phyloP scores from a whole-genome alignment of 2,797 vertebrate genomes.

The Taenioides sp. region DNA sequence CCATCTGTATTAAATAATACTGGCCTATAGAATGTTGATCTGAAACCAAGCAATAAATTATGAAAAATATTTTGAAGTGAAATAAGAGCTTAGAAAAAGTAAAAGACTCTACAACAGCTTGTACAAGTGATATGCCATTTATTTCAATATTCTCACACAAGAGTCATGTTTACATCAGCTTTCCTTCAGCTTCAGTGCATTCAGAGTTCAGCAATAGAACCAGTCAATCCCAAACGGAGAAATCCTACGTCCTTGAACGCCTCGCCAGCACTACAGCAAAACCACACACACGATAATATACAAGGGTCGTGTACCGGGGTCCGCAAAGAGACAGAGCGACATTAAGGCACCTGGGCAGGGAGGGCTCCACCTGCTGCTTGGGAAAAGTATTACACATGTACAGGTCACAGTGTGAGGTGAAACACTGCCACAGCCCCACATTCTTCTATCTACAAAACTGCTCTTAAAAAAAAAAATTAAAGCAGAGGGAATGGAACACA shows the following conservation, averaged over 20 bases:
- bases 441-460: conserved; percentile 22
- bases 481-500: conserved; percentile 17
- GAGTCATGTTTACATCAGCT: conserved; percentile 68
- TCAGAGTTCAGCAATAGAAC: conserved; percentile 81
- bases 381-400: not conserved
- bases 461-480: conserved; percentile 46
- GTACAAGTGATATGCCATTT: conserved; percentile 61
- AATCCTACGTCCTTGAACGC: conserved; percentile 20
- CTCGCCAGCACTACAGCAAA: conserved; percentile 20
- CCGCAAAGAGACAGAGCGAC: conserved; percentile 60
- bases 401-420: conserved; percentile 4
- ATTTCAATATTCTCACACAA: conserved; percentile 72
- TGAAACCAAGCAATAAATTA: too few relatives aligned
- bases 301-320: conserved; percentile 42
- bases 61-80: too few relatives aligned
- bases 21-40: too few relatives aligned
- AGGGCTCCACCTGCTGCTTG: conserved; percentile 1
- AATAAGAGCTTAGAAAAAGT: too few relatives aligned
- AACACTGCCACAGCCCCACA: conserved; percentile 14
- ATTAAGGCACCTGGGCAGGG: conserved; percentile 9
- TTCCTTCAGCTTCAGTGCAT: conserved; percentile 87
- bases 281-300: conserved; percentile 20
- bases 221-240: conserved; percentile 66
- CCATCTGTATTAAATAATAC: too few relatives aligned
- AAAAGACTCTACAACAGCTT: not conserved